Conservation (phyloP, 2,113 vertebrate species). For the Piprites chloris region DNA sequence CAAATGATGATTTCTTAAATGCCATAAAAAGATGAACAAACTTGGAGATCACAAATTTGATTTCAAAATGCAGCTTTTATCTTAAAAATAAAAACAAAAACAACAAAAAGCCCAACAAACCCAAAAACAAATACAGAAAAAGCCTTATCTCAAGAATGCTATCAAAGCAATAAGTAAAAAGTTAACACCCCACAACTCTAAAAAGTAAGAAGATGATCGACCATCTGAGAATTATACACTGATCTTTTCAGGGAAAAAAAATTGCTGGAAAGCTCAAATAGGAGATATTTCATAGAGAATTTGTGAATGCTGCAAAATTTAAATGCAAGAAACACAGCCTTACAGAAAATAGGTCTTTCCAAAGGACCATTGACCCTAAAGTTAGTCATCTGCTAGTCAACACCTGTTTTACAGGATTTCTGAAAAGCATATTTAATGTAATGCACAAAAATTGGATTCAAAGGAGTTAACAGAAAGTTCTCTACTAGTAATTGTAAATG, state of each 20-base stretch:
- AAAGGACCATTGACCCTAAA: background rate
- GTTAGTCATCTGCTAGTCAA: background rate
- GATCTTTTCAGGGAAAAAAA: fast-evolving
- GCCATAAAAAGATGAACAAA: background rate
- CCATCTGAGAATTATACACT: background rate
- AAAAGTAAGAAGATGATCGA: background rate
- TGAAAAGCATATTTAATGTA: background rate
- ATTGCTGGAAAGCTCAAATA: background rate
- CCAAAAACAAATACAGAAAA: background rate
- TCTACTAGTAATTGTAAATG: background rate
- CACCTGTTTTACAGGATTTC: background rate
- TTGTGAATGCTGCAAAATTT: background rate
- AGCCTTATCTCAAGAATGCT: background rate
- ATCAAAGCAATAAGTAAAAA: background rate
- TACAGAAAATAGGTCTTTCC: background rate
- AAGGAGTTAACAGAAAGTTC: background rate
- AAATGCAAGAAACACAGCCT: background rate
- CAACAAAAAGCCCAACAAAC: background rate
- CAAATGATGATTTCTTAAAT: background rate
- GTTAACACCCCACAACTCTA: background rate
- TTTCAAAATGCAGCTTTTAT: background rate
- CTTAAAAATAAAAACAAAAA: background rate
- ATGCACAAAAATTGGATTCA: background rate
- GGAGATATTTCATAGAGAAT: background rate
- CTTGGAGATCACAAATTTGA: background rate